Percentiles rank a stretch among this genome's conserved stretches.
These are phyloP conservation scores for Trachythela sp. DNA, from an alignment of 64 coral and sea anemone species.

Conservation along the genomic window DNA sequence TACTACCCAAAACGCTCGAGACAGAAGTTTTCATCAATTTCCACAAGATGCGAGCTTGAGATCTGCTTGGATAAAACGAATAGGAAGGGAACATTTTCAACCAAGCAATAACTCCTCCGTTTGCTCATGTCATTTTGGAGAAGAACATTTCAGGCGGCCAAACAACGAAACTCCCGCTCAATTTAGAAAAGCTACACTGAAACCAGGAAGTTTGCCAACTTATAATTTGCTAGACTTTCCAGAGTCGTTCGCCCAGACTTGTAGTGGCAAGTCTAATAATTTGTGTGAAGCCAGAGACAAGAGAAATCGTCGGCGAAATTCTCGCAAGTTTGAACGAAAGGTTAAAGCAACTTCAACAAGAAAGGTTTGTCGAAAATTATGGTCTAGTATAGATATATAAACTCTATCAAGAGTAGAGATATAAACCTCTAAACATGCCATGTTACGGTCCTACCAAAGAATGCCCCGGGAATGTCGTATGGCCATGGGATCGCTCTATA, in stretches of 20 bases:
- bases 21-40: conserved; percentile 7
- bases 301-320: too few species aligned
- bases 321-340: too few species aligned
- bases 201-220: neutral
- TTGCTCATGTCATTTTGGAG: neutral
- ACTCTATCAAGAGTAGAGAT: too few species aligned
- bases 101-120: neutral
- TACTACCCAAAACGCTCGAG: neutral
- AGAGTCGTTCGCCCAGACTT: too few species aligned
- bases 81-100: neutral
- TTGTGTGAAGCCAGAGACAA: too few species aligned
- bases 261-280: too few species aligned
- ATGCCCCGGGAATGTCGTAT: too few species aligned
- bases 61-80: neutral
- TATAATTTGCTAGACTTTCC: neutral
- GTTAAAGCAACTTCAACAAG: too few species aligned
- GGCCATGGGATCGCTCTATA: too few species aligned
- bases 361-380: neutral
- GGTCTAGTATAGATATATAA: too few species aligned
- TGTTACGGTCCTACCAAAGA: too few species aligned
- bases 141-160: neutral
- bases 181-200: neutral
- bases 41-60: neutral
- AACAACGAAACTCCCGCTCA: neutral
- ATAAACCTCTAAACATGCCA: too few species aligned